Evolutionary conservation across 2,888 invertebrate genomes (phyloP), one percentile per base, ranked within the genome.

Genomic region (Listrodromus nycthemerus): DNA sequence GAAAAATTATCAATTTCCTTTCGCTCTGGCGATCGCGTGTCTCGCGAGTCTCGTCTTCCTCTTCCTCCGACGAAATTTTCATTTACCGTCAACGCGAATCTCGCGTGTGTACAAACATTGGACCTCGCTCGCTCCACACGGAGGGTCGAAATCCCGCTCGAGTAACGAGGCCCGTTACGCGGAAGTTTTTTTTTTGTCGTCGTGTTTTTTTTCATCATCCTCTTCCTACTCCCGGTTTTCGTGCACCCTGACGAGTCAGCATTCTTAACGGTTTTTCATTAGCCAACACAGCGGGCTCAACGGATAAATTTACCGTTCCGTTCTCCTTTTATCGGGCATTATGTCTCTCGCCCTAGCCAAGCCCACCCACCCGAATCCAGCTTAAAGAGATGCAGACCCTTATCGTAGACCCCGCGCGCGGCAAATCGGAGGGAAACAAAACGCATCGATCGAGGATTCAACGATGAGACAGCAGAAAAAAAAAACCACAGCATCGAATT

Each of bases 1-100:
- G 69, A 83, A 81, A 80, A 86, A 85, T 85, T 83, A 83, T 80
- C 71, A 80, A 86, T 83, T 84, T 74, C 71, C n/a, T 55, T 16
- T 10, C 61, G 48, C 58, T 27, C 63, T 71, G 8, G 2, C 10
- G 21, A 58, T 67, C 61, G 61, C 61, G 61, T 41, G 27, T 30
- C 41, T 76, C 37, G 16, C 24, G 4, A 24, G 52, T 13, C 27
- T n/a, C 61, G 16, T 30, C 41, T 19, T 13, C 30, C 65, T 19
- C 67, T 55, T 30, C 55, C 16, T 0, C 41, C n/a, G 58, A 16
- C 13, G 5, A 48, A 13, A 27, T 7, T 24, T 24, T 8, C 45
- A 37, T 75, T 16, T 76, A 41, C 55, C 66, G 27, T 41, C 55
- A 30, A 48, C 37, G 58, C 33, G 71, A 61, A 58, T 41, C 45